Base-by-base conservation (phyloP, 2,888 invertebrate species). In the Agonum fuliginosum region DNA sequence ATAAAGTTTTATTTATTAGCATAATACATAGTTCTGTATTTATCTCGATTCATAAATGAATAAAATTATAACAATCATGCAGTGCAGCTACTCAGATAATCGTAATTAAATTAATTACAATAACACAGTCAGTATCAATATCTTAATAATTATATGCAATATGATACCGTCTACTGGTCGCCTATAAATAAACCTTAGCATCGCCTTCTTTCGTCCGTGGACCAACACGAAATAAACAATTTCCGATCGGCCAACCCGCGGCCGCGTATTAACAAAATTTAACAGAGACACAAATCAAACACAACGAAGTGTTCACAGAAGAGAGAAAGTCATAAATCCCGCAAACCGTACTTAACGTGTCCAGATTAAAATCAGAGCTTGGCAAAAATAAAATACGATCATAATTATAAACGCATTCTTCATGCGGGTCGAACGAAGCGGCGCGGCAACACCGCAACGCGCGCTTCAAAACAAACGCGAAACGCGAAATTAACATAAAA, bases 361-460 rank as follows among this genome's bases (percentile, higher is more conserved):
- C 77, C 70, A 77, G 77, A 77, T 77, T 77, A 77, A 77, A 77
- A 77, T 77, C 77, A 77, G 77, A 58, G 70, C 77, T 77, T 48
- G 77, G 70, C 77, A 77, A 77, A 77, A 77, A 77, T 77, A 77
- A 77, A 77, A 77, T 77, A 77, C 77, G 70, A 54, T 77, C 70
- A 77, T 77, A 77, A 77, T 77, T 77, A 77, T 77, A 77, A 77
- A 77, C 77, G 70, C 77, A 77, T 77, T 70, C 77, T 77, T 77
- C 77, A 77, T 77, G 51, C 70, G 34, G 19, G 24, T 24, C 54
- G 58, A 54, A 54, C 30, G 72, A 19, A 27, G 54, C 24, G 27
- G 30, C 17, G 27, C 30, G 19, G 46, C 43, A 30, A 30, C 34
- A 6, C 58, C 8, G 30, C 12, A 22, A 20, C 12, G 8, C 17